Percentiles rank a stretch among this genome's conserved stretches.
Conservation (phyloP, 1,140 invertebrate genomes). For the Chironomus striatipennis region DNA sequence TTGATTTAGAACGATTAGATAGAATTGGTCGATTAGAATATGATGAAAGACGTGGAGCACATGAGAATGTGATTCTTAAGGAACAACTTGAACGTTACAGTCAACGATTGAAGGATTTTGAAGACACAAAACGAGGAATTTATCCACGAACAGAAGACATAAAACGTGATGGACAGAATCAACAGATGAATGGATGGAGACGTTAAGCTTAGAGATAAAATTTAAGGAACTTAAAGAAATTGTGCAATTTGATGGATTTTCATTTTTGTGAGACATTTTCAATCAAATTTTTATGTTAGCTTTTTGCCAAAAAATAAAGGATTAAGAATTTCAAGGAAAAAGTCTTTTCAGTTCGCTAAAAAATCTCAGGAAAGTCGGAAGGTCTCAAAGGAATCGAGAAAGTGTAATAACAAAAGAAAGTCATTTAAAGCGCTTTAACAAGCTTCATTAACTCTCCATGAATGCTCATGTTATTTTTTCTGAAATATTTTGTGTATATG, state of each 20-base stretch:
- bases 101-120: slow-evolving; percentile 47
- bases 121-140: slow-evolving; percentile 4
- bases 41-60: slow-evolving; percentile 73
- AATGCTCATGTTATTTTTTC: not conserved
- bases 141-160: slow-evolving; percentile 6
- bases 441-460: not conserved
- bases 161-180: not conserved
- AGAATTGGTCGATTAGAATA: slow-evolving; percentile 89
- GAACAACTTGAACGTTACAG: slow-evolving; percentile 90
- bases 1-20: slow-evolving; percentile 89
- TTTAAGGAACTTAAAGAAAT: not conserved
- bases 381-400: too few species aligned
- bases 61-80: slow-evolving; percentile 75
- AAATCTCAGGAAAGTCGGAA: too few species aligned
- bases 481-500: too few species aligned
- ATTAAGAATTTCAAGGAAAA: not conserved
- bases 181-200: slow-evolving; percentile 19
- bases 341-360: not conserved
- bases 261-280: not conserved
- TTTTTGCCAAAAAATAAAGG: not conserved
- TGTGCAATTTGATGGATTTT: not conserved
- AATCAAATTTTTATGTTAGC: not conserved
- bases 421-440: slow-evolving; percentile 1
- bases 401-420: not conserved
- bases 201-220: slow-evolving; percentile 6